A percentile compares a stretch with the other conserved stretches of the same genome.
phyloP scores from a whole-genome alignment of 2,888 invertebrate species.

The Prosopocoilus inquinatus region DNA sequence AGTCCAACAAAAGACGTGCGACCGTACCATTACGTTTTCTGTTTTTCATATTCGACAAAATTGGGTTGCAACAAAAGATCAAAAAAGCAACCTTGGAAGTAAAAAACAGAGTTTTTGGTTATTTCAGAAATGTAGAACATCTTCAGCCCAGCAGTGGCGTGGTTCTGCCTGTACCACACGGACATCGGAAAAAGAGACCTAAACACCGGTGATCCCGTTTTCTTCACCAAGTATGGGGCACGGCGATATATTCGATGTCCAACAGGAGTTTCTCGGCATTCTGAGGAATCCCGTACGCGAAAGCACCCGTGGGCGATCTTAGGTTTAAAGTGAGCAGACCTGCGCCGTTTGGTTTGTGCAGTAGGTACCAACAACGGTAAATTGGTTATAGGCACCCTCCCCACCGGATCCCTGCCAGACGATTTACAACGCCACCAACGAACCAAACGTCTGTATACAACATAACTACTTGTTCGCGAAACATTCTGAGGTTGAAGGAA shows the following conservation, averaged over 20 bases:
- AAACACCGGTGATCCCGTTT: conserved; percentile 2
- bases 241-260: conserved; percentile 20
- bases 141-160: too few relatives aligned
- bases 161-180: too few relatives aligned
- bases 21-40: too few relatives aligned
- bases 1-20: too few relatives aligned
- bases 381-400: conserved; percentile 34
- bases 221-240: conserved; percentile 31
- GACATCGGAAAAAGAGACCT: too few relatives aligned
- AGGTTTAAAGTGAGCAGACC: conserved; percentile 31
- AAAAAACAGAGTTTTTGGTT: not conserved
- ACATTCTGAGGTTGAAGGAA: conserved; percentile 42
- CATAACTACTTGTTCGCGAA: conserved; percentile 45
- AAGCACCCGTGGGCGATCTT: conserved; percentile 32
- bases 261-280: conserved; percentile 30
- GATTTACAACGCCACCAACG: conserved; percentile 38
- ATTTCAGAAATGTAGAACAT: too few relatives aligned
- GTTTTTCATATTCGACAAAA: too few relatives aligned
- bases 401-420: conserved; percentile 36
- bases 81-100: too few relatives aligned
- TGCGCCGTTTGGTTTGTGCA: not conserved
- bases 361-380: not conserved
- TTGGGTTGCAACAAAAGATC: too few relatives aligned
- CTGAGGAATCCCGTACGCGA: conserved; percentile 35
- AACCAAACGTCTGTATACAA: conserved; percentile 50